Conservation (phyloP, 2,113 vertebrate genomes). For the Neopipo cinnamomea region DNA sequence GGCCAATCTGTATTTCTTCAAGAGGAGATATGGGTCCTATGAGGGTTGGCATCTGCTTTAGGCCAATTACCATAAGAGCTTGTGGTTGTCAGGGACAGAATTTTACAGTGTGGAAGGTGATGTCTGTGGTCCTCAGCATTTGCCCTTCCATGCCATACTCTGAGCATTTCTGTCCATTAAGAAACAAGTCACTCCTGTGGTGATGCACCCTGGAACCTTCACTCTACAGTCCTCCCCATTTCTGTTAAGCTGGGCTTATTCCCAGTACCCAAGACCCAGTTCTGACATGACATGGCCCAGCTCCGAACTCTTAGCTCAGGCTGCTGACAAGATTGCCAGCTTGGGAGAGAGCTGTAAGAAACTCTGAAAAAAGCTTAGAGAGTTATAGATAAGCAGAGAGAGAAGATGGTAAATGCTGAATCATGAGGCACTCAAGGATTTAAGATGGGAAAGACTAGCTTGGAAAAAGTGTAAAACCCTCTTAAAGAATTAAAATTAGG, state of each 20-base stretch:
- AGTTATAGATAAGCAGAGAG: not conserved
- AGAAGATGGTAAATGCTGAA: not conserved
- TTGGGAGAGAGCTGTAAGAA: not conserved
- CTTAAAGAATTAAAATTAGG: not conserved
- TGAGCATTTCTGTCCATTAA: not conserved
- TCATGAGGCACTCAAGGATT: not conserved
- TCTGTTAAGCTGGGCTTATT: not conserved
- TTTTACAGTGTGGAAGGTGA: not conserved
- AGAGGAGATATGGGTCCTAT: not conserved
- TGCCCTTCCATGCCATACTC: not conserved
- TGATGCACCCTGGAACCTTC: not conserved
- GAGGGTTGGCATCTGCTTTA: not conserved
- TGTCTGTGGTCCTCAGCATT: not conserved
- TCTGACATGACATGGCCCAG: accelerated
- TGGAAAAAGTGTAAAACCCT: not conserved
- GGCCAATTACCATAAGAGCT: not conserved
- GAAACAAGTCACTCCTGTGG: not conserved
- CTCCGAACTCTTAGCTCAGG: not conserved
- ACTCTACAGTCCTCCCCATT: not conserved
- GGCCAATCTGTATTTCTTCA: not conserved
- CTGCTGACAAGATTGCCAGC: not conserved
- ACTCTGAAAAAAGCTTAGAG: not conserved
- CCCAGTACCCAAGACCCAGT: not conserved
- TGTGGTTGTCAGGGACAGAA: not conserved
- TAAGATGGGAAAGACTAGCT: not conserved